These are phyloP conservation scores for Temnothorax ravouxi DNA, from an alignment of 2,888 invertebrate genomes.

Conservation along the genomic window DNA sequence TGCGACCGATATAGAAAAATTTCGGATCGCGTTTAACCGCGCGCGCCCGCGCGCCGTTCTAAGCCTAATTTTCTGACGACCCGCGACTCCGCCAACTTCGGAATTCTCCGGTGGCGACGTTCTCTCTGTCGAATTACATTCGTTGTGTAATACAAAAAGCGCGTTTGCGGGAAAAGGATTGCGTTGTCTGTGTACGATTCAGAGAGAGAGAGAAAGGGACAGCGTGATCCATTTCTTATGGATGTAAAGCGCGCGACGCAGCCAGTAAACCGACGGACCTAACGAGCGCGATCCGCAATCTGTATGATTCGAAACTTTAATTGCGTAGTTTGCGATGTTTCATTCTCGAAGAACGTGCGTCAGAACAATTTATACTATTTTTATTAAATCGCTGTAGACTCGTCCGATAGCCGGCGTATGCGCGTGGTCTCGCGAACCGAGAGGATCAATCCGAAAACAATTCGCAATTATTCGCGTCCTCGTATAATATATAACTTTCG, in stretches of 20 bases:
- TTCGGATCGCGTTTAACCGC: slow-evolving; percentile 27
- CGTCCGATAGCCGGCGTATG: not conserved
- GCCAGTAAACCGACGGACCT: not conserved
- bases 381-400: slow-evolving; percentile 28
- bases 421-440: not conserved
- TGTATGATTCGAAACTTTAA: slow-evolving; percentile 30
- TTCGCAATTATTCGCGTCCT: not conserved
- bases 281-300: slow-evolving; percentile 19
- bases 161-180: slow-evolving; percentile 20
- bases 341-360: not conserved
- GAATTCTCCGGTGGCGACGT: not conserved
- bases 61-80: slow-evolving; percentile 1
- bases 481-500: too few species aligned
- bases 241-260: not conserved
- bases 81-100: not conserved
- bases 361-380: slow-evolving; percentile 7
- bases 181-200: not conserved
- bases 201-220: too few species aligned
- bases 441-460: not conserved
- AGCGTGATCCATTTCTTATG: slow-evolving; percentile 10
- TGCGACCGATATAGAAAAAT: slow-evolving; percentile 75
- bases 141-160: slow-evolving; percentile 15
- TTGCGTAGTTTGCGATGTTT: slow-evolving; percentile 24
- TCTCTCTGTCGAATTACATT: not conserved
- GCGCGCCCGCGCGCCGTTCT: too few species aligned